Evolutionary conservation across 1,140 invertebrate genomes (phyloP).

Genomic region (Panagrolaimus sp.): DNA sequence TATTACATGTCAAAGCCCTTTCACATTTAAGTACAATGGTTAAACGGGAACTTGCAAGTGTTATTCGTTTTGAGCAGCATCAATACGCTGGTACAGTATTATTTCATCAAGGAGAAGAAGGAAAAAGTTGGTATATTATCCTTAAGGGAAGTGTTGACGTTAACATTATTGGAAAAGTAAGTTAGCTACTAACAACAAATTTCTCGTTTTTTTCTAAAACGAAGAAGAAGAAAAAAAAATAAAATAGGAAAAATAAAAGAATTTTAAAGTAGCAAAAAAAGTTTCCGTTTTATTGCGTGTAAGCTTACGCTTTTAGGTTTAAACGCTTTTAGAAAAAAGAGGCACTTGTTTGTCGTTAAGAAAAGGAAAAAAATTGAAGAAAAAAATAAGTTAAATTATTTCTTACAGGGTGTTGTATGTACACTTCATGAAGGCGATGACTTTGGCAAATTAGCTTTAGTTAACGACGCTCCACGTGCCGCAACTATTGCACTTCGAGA

Average conservation of each 20-base stretch:
- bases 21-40: conserved; percentile 77
- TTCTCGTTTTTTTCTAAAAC: too few relatives aligned
- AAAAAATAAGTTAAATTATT: not conserved
- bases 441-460: conserved; percentile 75
- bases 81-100: conserved; percentile 72
- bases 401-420: conserved; percentile 70
- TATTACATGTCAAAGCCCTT: conserved; percentile 75
- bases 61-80: conserved; percentile 77
- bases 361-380: not conserved
- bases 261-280: too few relatives aligned
- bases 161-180: conserved; percentile 74
- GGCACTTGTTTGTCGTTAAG: too few relatives aligned
- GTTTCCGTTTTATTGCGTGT: conserved; percentile 18
- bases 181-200: conserved; percentile 10
- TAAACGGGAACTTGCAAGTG: conserved; percentile 73
- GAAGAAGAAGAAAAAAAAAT: too few relatives aligned
- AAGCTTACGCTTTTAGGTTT: too few relatives aligned
- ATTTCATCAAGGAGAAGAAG: conserved; percentile 82
- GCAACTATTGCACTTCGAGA: conserved; percentile 77
- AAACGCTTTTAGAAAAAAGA: conserved; percentile 3
- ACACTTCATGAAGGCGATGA: conserved; percentile 79
- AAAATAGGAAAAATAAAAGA: too few relatives aligned
- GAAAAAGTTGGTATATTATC: conserved; percentile 81
- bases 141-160: conserved; percentile 78
- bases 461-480: conserved; percentile 79